A percentile compares a stretch with the other conserved stretches of the same genome.
Conservation (phyloP, 2,888 invertebrate genomes). For the Cylloceria caligata region DNA sequence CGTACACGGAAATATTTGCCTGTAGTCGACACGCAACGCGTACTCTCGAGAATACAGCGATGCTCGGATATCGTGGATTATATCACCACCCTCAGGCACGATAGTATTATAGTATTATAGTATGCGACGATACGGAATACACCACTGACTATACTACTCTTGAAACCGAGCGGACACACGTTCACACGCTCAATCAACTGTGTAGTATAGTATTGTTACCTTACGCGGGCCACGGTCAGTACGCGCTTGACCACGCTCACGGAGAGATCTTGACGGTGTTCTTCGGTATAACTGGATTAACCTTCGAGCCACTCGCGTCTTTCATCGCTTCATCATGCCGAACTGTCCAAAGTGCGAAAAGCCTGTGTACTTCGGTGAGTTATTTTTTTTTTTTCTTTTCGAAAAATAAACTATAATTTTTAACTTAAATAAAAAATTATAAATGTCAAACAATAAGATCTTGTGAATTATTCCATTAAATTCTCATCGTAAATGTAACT, state of each 20-base stretch:
- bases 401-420: too few species aligned
- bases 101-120: too few species aligned
- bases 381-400: background rate
- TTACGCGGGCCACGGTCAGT: constrained; percentile 78
- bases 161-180: constrained; percentile 64
- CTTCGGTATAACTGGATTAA: constrained; percentile 63
- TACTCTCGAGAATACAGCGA: constrained; percentile 8
- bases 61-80: constrained; percentile 33
- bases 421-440: too few species aligned
- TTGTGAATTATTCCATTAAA: background rate
- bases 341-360: constrained; percentile 88
- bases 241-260: constrained; percentile 80
- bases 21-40: background rate
- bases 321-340: constrained; percentile 83
- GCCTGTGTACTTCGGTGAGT: constrained; percentile 88
- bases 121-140: background rate
- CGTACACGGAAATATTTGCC: background rate
- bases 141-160: constrained; percentile 4
- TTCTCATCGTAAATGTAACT: background rate
- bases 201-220: constrained; percentile 80
- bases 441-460: too few species aligned
- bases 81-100: constrained; percentile 36
- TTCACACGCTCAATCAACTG: constrained; percentile 80
- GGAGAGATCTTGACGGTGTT: constrained; percentile 67
- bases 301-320: constrained; percentile 30